Percentiles rank a stretch among this genome's conserved stretches.
Evolutionary conservation across 2,797 vertebrate species (phyloP).

Genomic region (Cyprinella venusta): DNA sequence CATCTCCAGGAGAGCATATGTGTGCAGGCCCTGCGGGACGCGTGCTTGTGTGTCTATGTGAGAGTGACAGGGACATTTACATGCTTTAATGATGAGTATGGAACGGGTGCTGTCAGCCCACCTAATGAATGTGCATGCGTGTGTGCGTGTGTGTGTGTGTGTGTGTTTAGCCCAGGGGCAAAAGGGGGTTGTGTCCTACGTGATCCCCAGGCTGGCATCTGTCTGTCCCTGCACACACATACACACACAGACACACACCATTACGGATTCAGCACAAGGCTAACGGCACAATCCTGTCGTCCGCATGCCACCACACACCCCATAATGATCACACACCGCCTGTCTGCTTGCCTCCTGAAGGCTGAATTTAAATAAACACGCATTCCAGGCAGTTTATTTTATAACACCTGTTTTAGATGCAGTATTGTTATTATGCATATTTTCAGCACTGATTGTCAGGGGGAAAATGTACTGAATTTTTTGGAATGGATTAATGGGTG

Average conservation of each 20-base stretch:
- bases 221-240: constrained; percentile 38
- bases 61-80: constrained; percentile 78
- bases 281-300: constrained; percentile 27
- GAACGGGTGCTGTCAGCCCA: constrained; percentile 76
- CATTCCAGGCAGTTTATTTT: constrained; percentile 39
- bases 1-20: constrained; percentile 49
- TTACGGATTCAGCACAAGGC: constrained; percentile 27
- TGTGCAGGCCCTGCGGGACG: constrained; percentile 19
- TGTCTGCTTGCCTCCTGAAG: constrained; percentile 32
- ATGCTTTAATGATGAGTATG: constrained; percentile 82
- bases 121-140: constrained; percentile 73
- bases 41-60: constrained; percentile 36
- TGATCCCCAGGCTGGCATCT: constrained; percentile 71
- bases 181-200: constrained; percentile 42
- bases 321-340: constrained; percentile 50
- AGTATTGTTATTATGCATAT: constrained; percentile 1
- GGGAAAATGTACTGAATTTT: neutral
- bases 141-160: constrained; percentile 19
- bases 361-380: constrained; percentile 43
- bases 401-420: constrained; percentile 40
- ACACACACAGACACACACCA: constrained; percentile 28
- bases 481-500: neutral
- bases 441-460: constrained; percentile 12
- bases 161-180: constrained; percentile 56
- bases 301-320: constrained; percentile 44